phyloP scores from a whole-genome alignment of 1,140 invertebrate species.

The Asobara japonica region DNA sequence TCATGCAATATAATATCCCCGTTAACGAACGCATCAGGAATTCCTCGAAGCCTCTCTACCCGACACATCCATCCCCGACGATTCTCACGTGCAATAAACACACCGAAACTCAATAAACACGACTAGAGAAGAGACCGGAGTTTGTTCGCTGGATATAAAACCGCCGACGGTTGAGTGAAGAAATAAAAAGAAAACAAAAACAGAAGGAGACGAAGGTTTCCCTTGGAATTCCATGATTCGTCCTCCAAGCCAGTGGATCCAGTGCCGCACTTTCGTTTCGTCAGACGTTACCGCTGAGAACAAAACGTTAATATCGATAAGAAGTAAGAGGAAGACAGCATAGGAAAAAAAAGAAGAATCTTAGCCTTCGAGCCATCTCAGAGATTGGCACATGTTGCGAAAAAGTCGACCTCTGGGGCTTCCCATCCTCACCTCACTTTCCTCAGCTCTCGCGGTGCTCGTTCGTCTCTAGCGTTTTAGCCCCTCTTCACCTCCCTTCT shows the following conservation, averaged over 20 bases:
- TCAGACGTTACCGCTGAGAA: slow-evolving; percentile 6
- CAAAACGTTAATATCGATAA: slow-evolving; percentile 15
- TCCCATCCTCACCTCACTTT: slow-evolving; percentile 2
- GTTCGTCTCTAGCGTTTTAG: slow-evolving; percentile 23
- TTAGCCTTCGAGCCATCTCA: slow-evolving; percentile 25
- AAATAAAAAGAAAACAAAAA: neutral
- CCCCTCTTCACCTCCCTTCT: neutral
- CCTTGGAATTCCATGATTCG: slow-evolving; percentile 35
- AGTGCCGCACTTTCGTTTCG: neutral
- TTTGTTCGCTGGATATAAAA: slow-evolving; percentile 1
- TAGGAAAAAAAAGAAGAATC: slow-evolving; percentile 20
- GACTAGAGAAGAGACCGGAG: neutral
- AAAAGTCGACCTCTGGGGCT: slow-evolving; percentile 34
- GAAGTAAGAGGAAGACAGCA: neutral
- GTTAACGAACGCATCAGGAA: neutral
- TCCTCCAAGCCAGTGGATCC: slow-evolving; percentile 1
- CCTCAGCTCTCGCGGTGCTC: slow-evolving; percentile 2
- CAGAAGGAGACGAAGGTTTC: neutral
- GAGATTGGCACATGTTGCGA: slow-evolving; percentile 41
- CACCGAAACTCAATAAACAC: neutral
- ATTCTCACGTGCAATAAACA: neutral
- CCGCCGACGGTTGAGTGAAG: neutral
- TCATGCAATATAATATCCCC: neutral
- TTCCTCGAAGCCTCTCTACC: neutral
- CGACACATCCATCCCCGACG: neutral